Evolutionary conservation across 2,113 vertebrate species (phyloP).

Genomic region (Actinemys pallida): DNA sequence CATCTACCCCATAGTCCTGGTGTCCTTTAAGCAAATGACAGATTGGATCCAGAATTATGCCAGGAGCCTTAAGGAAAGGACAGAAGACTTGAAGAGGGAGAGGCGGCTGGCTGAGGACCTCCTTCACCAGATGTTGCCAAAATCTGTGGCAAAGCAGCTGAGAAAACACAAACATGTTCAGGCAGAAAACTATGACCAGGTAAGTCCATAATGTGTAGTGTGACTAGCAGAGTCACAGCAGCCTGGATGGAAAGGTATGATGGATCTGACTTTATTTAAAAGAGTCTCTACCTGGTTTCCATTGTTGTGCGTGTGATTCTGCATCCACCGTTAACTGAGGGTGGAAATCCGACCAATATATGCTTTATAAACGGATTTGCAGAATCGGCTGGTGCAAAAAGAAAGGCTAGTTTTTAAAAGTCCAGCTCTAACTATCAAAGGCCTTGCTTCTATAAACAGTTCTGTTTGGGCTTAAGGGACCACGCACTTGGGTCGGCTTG

Average conservation of each 20-base stretch:
- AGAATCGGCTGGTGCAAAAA: not conserved
- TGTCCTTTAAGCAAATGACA: constrained; percentile 90
- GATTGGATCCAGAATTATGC: constrained; percentile 89
- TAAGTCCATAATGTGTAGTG: constrained; percentile 16
- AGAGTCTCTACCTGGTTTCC: not conserved
- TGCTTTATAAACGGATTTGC: not conserved
- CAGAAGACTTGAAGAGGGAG: constrained; percentile 84
- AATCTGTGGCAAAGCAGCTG: constrained; percentile 89
- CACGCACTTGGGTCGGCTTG: not conserved
- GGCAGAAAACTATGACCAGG: constrained; percentile 92
- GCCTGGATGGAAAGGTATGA: not conserved
- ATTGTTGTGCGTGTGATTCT: not conserved
- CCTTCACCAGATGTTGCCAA: constrained; percentile 92
- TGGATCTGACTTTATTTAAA: not conserved
- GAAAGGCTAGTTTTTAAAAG: not conserved
- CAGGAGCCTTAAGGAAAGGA: constrained; percentile 82
- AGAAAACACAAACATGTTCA: constrained; percentile 85
- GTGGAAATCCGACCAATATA: accelerated
- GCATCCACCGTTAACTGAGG: accelerated
- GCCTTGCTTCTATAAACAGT: not conserved
- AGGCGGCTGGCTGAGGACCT: constrained; percentile 87
- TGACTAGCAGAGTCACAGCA: not conserved
- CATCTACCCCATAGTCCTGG: constrained; percentile 86
- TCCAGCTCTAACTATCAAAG: not conserved
- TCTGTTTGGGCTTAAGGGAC: not conserved